Base-by-base conservation (phyloP, 2,113 vertebrate species). In the Sander lucioperca region DNA sequence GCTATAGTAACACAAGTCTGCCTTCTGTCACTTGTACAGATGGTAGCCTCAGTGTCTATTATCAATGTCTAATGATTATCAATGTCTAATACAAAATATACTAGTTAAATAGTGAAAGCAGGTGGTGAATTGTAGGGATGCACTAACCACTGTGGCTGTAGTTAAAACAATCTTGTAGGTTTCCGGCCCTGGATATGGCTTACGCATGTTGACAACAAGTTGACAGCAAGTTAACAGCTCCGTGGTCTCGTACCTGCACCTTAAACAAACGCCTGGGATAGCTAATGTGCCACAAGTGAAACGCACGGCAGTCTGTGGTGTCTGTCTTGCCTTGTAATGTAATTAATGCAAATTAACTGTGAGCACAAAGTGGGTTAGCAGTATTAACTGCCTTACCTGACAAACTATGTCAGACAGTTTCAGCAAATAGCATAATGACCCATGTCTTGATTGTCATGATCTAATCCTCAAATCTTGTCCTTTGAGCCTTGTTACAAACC, bases 401-500 rank as follows among this genome's bases (percentile, higher is more conserved):
- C 4, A 15, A 54, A 12, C 51, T 10, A 3, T 30, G 12, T 33
- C 19, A 57, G 23, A 36, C 16, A 53, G 19, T 75, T 50, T 23
- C 3, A 45, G 6, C 15, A 57, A 33, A 45, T 43, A 61, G n/a
- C 6, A 19, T 25, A 0, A 72, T 33, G 33, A 16, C 12, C 23
- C 13, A 2, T 66, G 18, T 58, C 11, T 53, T 23, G 2, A 12
- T 5, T 39, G 10, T 70, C 3, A 0, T 45, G 47, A 75, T 74
- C 56, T 68, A 68, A 82, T 78, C 73, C 36, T 30, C 39, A 73
- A 85, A 67, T 63, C 51, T 39, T 36, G 65, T 75, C 63, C 65
- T 80, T 84, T 88, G 72, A 54, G 84, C 83, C 7, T 15, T 48
- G 23, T 53, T 30, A 48, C n/a, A 59, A 54, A 51, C 39, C 23